Base-by-base conservation (phyloP, 2,888 invertebrate species). In the Machimus rusticus region DNA sequence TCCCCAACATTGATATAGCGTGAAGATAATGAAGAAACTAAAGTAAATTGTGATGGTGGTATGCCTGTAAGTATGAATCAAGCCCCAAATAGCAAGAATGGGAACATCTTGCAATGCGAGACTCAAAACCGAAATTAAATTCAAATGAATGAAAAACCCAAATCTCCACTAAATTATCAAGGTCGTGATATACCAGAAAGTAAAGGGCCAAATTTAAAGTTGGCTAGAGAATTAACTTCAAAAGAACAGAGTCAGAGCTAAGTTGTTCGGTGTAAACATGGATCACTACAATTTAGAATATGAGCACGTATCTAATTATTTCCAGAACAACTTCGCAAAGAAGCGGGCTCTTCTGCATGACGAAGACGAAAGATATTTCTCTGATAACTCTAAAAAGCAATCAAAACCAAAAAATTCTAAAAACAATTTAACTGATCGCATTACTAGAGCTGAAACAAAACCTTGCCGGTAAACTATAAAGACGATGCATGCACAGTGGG, bases 261-360 rank as follows among this genome's bases (percentile, higher is more conserved):
- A 74, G n/a, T 23, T 74, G 46, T 12, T 74, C 23, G 89, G 88
- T 77, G 87, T 89, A 12, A 89, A 89, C 86, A 77, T 89, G 39
- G 86, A 87, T 31, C 88, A 89, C 55, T 89, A 89, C 77, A 87
- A 89, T 86, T 88, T 89, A 74, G 89, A 89, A 84, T 74, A 88
- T 31, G 87, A 89, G 66, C 88, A 89, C 57, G 86, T 89, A 46
- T 88, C 87, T 39, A 89, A 89, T 66, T 88, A 87, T 74, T 78
- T 88, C 31, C 89, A 89, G 84, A 89, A 89, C 43, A 89, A 89
- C n/a, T 19, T 23, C 39, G 16, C 43, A 82, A 89, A 88, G 23
- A 89, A 89, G 66, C 88, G 88, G 79, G 88, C 89, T 4, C 88
- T 89, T 19, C 43, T 89, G 3, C 46, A 66, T 14, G 43, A 74